These are phyloP conservation scores for Zhuqinia jingwanae DNA, from an alignment of 2,888 invertebrate species.

Conservation along the genomic window DNA sequence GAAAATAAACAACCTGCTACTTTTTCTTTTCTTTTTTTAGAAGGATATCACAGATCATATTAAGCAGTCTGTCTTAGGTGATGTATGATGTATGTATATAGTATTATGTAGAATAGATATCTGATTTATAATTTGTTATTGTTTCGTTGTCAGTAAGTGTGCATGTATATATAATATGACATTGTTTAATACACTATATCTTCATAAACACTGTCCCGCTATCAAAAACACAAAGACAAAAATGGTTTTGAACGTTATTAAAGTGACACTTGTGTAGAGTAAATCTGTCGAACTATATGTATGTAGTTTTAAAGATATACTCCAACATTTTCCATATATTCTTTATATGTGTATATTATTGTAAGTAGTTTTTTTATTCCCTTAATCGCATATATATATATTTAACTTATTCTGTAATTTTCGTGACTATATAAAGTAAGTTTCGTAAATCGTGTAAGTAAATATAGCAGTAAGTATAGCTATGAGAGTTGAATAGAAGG, in stretches of 20 bases:
- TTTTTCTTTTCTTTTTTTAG: conserved; percentile 55
- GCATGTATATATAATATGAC: not conserved
- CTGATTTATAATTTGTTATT: not conserved
- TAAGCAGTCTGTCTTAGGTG: conserved; percentile 66
- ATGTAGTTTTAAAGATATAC: too few species aligned
- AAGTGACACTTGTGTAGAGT: too few species aligned
- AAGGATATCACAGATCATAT: conserved; percentile 67
- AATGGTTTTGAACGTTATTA: too few species aligned
- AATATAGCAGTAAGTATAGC: conserved; percentile 33
- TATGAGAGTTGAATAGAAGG: conserved; percentile 65
- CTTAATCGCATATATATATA: too few species aligned
- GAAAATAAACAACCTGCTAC: conserved; percentile 34
- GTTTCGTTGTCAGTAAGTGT: conserved; percentile 13
- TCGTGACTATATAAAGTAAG: conserved; percentile 27
- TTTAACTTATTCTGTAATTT: not conserved
- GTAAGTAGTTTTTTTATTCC: too few species aligned
- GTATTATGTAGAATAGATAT: conserved; percentile 28
- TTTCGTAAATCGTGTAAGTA: conserved; percentile 21
- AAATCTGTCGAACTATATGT: too few species aligned
- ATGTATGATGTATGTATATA: not conserved
- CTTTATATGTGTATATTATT: too few species aligned
- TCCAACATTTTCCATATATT: too few species aligned
- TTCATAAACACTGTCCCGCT: too few species aligned
- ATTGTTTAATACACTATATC: too few species aligned
- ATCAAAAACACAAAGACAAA: too few species aligned